These are phyloP conservation scores for Arizona elegans DNA, from an alignment of 2,113 vertebrate species.

Conservation along the genomic window DNA sequence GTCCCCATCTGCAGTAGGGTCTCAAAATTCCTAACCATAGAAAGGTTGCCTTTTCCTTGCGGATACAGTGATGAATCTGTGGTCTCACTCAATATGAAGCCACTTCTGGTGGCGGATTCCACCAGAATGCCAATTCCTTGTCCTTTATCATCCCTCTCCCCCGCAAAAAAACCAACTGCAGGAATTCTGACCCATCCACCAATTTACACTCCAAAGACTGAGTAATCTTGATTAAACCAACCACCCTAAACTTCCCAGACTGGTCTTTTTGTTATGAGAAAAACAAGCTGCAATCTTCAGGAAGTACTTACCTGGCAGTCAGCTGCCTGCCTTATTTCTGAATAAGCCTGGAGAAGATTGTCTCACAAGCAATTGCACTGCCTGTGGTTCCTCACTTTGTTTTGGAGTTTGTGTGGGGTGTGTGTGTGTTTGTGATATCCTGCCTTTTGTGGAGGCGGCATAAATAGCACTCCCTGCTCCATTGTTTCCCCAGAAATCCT, in stretches of 20 bases:
- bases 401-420: background rate
- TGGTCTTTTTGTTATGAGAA: background rate
- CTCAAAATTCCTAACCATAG: background rate
- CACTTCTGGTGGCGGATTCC: background rate
- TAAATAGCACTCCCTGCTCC: background rate
- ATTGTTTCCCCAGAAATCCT: background rate
- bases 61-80: background rate
- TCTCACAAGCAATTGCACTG: no score
- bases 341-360: background rate
- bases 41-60: background rate
- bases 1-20: background rate
- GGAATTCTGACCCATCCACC: background rate
- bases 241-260: background rate
- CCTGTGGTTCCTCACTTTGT: constrained; percentile 16
- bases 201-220: background rate
- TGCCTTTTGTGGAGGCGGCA: background rate
- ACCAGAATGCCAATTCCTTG: background rate
- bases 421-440: background rate
- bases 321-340: background rate
- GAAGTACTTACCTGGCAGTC: background rate
- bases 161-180: background rate
- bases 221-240: background rate
- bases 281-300: background rate
- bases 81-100: background rate
- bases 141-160: background rate